These are phyloP conservation scores for Gopherus evgoodei DNA, from an alignment of 2,113 vertebrate species.

Conservation along the genomic window DNA sequence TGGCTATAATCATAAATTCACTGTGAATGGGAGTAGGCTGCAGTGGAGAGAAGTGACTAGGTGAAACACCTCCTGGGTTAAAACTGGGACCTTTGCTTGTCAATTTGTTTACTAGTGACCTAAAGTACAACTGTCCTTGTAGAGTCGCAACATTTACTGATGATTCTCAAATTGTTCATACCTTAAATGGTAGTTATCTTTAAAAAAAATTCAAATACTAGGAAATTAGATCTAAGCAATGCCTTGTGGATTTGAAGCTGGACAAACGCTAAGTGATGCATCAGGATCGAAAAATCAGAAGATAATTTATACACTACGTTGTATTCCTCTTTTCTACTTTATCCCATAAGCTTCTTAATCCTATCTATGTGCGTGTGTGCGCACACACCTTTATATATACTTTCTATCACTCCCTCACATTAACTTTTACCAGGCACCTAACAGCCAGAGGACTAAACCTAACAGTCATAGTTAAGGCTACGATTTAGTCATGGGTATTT, in stretches of 20 bases:
- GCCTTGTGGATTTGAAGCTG: background rate
- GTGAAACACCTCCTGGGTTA: background rate
- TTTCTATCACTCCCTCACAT: rapidly evolving
- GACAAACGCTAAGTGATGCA: background rate
- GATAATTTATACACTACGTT: background rate
- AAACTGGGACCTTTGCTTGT: background rate
- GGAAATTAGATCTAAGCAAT: background rate
- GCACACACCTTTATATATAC: background rate
- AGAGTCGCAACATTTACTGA: background rate
- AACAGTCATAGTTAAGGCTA: too few relatives aligned
- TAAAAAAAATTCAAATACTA: background rate
- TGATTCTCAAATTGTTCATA: too few relatives aligned
- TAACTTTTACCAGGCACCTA: background rate
- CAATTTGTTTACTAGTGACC: background rate
- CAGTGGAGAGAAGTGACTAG: background rate
- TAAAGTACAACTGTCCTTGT: background rate
- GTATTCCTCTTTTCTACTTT: rapidly evolving
- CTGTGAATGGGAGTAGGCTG: background rate
- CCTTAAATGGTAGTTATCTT: background rate
- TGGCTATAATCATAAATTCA: background rate
- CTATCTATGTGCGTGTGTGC: background rate
- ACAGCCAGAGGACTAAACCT: background rate
- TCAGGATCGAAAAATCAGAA: background rate
- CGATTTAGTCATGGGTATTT: too few relatives aligned
- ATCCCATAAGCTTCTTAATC: background rate